Evolutionary conservation across 2,797 vertebrate species (phyloP).

Genomic region (Naso thynnoides): DNA sequence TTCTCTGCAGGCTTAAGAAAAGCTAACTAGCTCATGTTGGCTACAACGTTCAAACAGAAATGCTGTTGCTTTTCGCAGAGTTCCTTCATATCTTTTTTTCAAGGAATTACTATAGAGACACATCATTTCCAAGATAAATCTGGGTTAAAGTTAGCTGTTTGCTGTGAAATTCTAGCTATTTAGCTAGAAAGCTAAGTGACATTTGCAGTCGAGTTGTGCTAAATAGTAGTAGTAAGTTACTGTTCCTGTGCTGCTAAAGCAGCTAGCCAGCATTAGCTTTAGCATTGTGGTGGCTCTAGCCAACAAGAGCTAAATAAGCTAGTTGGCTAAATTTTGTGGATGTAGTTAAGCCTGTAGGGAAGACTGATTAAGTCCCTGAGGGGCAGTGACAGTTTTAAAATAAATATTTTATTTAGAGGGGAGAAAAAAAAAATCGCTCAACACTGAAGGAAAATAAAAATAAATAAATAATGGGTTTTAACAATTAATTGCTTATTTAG

Average conservation of each 20-base stretch:
- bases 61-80: not conserved
- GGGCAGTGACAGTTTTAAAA: not conserved
- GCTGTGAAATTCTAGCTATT: not conserved
- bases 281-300: not conserved
- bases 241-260: not conserved
- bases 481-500: constrained; percentile 9
- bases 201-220: not conserved
- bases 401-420: too few relatives aligned
- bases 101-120: not conserved
- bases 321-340: not conserved
- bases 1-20: not conserved
- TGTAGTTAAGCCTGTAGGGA: not conserved
- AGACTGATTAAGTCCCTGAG: too few relatives aligned
- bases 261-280: not conserved
- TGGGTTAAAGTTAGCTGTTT: not conserved
- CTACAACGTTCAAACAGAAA: not conserved
- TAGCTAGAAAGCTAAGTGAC: not conserved
- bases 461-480: not conserved
- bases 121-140: not conserved
- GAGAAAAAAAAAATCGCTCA: not conserved
- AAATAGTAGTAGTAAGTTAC: not conserved
- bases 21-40: not conserved
- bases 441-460: constrained; percentile 10
- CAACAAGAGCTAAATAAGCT: not conserved
- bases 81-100: not conserved